Evolutionary conservation across 2,888 invertebrate genomes (phyloP).

Genomic region (Tipula confusa): DNA sequence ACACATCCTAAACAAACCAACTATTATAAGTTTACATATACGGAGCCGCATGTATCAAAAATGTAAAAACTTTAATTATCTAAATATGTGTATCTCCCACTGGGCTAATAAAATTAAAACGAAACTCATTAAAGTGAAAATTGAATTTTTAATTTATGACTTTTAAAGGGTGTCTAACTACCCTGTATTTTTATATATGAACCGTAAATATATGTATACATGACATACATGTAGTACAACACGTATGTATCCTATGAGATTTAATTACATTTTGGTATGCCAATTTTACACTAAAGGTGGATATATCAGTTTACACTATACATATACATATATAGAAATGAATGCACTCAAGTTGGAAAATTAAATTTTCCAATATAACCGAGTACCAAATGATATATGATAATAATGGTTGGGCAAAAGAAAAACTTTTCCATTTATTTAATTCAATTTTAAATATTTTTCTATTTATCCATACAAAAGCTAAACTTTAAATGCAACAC

Average conservation of each 20-base stretch:
- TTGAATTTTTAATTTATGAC: conserved; percentile 20
- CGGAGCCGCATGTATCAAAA: not conserved
- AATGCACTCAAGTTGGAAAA: not conserved
- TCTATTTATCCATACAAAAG: not conserved
- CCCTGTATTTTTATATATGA: not conserved
- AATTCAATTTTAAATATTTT: conserved; percentile 4
- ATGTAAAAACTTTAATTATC: conserved; percentile 14
- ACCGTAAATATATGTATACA: not conserved
- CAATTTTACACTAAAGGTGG: not conserved
- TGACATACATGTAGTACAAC: no score
- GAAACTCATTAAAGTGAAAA: conserved; percentile 20
- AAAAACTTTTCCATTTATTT: conserved; percentile 3
- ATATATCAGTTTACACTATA: not conserved
- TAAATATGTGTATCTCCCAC: conserved; percentile 12
- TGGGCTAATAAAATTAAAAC: conserved; percentile 20
- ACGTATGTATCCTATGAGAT: not conserved
- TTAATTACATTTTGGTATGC: not conserved
- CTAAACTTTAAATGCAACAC: conserved; percentile 7
- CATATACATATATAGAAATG: no score
- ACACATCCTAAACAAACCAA: not conserved
- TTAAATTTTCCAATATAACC: not conserved
- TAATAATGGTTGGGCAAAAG: not conserved
- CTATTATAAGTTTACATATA: not conserved
- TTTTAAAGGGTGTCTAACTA: not conserved
- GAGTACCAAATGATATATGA: not conserved